Conservation (phyloP, 2,797 vertebrate species). For the Semotilus atromaculatus region DNA sequence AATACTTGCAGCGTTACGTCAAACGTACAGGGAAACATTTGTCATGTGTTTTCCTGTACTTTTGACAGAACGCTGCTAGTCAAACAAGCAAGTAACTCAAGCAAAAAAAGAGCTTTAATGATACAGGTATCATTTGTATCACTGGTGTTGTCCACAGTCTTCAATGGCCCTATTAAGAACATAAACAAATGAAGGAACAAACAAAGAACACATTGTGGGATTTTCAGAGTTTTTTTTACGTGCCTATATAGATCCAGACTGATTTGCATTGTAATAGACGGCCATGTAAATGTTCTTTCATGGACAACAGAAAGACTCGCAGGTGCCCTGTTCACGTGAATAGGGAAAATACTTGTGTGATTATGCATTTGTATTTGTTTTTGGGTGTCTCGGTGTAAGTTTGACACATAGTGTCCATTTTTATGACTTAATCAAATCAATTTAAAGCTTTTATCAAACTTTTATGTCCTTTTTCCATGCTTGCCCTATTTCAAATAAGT, state of each 20-base stretch:
- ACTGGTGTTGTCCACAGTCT: constrained; percentile 43
- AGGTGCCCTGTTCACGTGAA: constrained; percentile 67
- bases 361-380: constrained; percentile 67
- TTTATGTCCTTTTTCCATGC: constrained; percentile 7
- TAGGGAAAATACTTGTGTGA: constrained; percentile 52
- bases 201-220: constrained; percentile 50
- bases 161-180: constrained; percentile 62
- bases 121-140: constrained; percentile 37
- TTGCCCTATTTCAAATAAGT: constrained; percentile 42
- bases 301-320: constrained; percentile 62
- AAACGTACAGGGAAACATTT: neutral
- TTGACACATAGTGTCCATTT: constrained; percentile 7
- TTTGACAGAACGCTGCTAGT: neutral
- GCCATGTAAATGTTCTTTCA: constrained; percentile 77
- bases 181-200: constrained; percentile 72
- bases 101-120: constrained; percentile 36
- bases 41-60: neutral
- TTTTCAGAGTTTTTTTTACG: constrained; percentile 65
- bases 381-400: constrained; percentile 27
- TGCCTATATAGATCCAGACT: constrained; percentile 66
- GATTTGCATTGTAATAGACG: constrained; percentile 82
- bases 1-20: constrained; percentile 34
- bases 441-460: constrained; percentile 30
- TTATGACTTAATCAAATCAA: neutral
- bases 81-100: constrained; percentile 33